phyloP scores from a whole-genome alignment of 2,113 vertebrate genomes.

The Chionodraco myersi region DNA sequence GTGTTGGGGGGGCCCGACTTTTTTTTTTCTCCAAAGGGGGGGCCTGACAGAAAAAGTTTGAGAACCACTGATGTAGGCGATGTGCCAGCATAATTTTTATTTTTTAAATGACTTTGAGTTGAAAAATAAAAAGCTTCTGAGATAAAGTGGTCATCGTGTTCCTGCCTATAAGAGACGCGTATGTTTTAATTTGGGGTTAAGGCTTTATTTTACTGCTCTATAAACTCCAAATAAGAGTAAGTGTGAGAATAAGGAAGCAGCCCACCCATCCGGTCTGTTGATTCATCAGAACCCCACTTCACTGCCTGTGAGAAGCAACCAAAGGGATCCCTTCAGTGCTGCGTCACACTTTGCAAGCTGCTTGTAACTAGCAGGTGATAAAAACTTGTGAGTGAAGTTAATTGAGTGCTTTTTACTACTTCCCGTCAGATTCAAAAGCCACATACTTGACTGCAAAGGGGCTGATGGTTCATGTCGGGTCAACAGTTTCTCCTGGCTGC shows the following conservation, averaged over 20 bases:
- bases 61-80: background rate
- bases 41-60: too few species aligned
- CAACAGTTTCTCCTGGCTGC: constrained; percentile 15
- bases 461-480: constrained; percentile 18
- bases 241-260: constrained; percentile 16
- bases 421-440: constrained; percentile 17
- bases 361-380: background rate
- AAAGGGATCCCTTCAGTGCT: background rate
- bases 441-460: constrained; percentile 14
- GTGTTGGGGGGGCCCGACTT: too few species aligned
- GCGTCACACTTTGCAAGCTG: background rate
- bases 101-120: background rate
- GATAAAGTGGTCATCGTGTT: constrained; percentile 35
- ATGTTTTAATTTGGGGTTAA: constrained; percentile 35
- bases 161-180: background rate
- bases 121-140: constrained; percentile 8
- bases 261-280: background rate
- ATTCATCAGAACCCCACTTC: background rate
- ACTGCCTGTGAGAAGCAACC: constrained; percentile 5
- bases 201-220: constrained; percentile 48
- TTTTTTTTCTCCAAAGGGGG: too few species aligned
- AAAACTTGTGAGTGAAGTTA: background rate
- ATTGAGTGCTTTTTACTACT: constrained; percentile 13
- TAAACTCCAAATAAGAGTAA: constrained; percentile 52
- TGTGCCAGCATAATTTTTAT: background rate